Percentiles rank a stretch among this genome's conserved stretches.
These are phyloP conservation scores for Tricholaema leucomelas DNA, from an alignment of 2,113 vertebrate species.

Conservation along the genomic window DNA sequence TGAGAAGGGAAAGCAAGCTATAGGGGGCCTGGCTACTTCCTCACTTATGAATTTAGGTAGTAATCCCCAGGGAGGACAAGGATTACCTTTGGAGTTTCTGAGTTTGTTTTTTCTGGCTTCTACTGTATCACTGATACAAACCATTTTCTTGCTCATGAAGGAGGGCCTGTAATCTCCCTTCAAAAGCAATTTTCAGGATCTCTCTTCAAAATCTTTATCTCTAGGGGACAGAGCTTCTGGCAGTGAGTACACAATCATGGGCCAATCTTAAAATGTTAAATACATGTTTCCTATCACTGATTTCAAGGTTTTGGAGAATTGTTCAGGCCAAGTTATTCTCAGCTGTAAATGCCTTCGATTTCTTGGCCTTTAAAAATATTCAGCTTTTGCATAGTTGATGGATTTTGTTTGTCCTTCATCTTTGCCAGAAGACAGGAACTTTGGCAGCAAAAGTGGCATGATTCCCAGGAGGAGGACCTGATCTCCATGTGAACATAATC, in stretches of 20 bases:
- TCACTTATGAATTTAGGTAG: background rate
- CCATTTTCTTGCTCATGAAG: background rate
- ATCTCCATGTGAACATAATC: background rate
- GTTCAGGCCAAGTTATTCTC: background rate
- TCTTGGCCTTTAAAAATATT: background rate
- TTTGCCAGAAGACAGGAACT: conserved; percentile 6
- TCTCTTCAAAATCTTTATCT: background rate
- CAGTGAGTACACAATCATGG: background rate
- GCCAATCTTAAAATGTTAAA: background rate
- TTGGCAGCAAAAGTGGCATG: background rate
- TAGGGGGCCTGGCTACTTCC: background rate
- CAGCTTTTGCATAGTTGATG: conserved; percentile 8
- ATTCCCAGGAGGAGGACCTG: background rate
- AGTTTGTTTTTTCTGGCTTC: background rate
- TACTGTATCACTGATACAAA: background rate
- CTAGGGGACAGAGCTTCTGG: background rate
- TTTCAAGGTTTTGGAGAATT: conserved; percentile 2
- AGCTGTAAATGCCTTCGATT: conserved; percentile 6
- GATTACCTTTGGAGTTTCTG: background rate
- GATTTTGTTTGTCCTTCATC: background rate
- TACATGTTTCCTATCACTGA: conserved; percentile 1
- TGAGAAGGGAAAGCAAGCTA: background rate
- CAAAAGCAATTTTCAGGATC: background rate
- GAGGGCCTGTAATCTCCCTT: background rate
- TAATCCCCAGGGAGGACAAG: background rate